Base-by-base conservation (phyloP, 2,888 invertebrate genomes). In the Sisyra nigra region DNA sequence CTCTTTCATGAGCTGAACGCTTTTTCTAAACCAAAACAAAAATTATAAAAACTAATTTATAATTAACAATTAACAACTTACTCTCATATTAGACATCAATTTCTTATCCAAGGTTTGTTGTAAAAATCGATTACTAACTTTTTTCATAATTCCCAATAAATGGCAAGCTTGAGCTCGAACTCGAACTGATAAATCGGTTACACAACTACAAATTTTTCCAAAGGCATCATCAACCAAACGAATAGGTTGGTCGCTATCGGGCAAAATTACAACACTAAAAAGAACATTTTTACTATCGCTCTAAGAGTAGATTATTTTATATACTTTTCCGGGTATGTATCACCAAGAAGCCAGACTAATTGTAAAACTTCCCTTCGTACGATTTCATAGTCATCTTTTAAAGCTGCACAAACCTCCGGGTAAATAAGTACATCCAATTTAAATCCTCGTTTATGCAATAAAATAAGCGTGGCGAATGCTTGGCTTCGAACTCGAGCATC, bases 71-170 rank as follows among this genome's bases (percentile, higher is more conserved):
- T n/a, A n/a, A n/a, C n/a, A 35, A 55, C 60, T 55, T 61, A 86
- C 85, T 69, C 85, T 78, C 80, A 93, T 83, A 56, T 92, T 87
- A 41, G 89, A 88, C 91, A 94, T 93, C 17, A 94, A 73, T 57
- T 97, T 97, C 62, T 98, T 98, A 58, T 98, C 97, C 30, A 98
- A 65, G 0, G 97, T 97, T 66, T 98, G 97, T 56, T 91, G 80
- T 42, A 98, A 69, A 63, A 93, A 94, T 46, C 82, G 76, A 38
- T 83, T 76, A 44, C 92, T 86, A 3, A 98, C 96, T 41, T 74
- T 74, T 39, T 79, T 77, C 71, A 97, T 86, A 10, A 79, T 72
- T 1, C 97, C 97, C 44, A 94, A 70, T 43, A 92, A 67, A 31
- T 81, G 75, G 50, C 88, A 88, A 0, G 93, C 88, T 40, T 83